Percentiles rank a stretch among this genome's conserved stretches.
Evolutionary conservation across 2,797 vertebrate species (phyloP).

Genomic region (Anguilla marmorata): DNA sequence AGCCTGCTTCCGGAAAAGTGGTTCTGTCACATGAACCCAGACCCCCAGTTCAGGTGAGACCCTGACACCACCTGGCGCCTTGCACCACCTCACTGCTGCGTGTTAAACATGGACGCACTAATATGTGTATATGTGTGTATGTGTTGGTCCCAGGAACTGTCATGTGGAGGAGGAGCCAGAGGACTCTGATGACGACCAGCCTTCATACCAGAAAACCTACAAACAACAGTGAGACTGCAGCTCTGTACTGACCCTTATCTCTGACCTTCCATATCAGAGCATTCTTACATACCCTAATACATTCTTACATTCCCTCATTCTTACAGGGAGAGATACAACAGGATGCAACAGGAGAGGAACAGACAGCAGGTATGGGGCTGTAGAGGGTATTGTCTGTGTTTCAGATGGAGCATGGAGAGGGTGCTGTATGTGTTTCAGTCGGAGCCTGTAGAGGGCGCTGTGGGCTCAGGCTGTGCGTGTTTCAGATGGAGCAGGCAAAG

Average conservation of each 20-base stretch:
- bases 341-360: slow-evolving; percentile 47
- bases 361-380: slow-evolving; percentile 52
- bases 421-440: not conserved
- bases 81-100: not conserved
- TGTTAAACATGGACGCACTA: not conserved
- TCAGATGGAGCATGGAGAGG: not conserved
- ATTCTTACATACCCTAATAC: not conserved
- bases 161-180: slow-evolving; percentile 78
- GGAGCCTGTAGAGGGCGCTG: not conserved
- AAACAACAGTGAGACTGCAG: slow-evolving; percentile 80
- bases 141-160: slow-evolving; percentile 75
- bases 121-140: not conserved
- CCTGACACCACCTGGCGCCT: not conserved
- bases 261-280: not conserved
- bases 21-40: slow-evolving; percentile 87
- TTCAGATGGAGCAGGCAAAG: slow-evolving; percentile 48
- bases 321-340: slow-evolving; percentile 62
- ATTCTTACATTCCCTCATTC: not conserved
- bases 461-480: not conserved
- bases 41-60: slow-evolving; percentile 89
- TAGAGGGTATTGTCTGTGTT: not conserved
- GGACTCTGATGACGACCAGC: slow-evolving; percentile 85
- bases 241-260: not conserved
- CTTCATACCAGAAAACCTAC: slow-evolving; percentile 83
- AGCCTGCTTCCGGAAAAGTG: slow-evolving; percentile 82